Conservation (phyloP, 2,113 vertebrate genomes). For the Micronisus gabar region DNA sequence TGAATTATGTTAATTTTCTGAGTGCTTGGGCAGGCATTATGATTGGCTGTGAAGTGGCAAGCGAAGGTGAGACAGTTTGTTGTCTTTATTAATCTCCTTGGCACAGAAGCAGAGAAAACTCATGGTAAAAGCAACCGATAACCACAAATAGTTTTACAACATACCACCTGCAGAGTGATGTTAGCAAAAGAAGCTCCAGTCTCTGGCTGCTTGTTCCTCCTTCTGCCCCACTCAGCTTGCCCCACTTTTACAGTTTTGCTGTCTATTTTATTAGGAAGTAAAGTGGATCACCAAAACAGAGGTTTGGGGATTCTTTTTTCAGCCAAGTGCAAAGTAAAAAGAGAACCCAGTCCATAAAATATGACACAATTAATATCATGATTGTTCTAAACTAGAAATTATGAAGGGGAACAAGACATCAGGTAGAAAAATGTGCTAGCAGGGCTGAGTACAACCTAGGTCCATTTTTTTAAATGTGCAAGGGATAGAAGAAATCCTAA, state of each 20-base stretch:
- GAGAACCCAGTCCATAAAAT: background rate
- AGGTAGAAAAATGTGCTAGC: background rate
- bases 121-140: background rate
- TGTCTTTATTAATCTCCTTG: background rate
- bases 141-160: background rate
- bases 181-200: background rate
- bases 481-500: background rate
- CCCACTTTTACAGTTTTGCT: background rate
- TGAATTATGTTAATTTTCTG: background rate
- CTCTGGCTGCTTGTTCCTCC: background rate
- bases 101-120: background rate
- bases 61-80: background rate
- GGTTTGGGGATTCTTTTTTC: background rate
- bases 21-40: fast-evolving
- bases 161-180: background rate
- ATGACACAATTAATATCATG: background rate
- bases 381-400: background rate
- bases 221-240: background rate
- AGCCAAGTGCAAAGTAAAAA: background rate
- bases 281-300: background rate
- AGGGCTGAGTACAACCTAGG: background rate
- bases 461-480: background rate
- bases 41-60: background rate
- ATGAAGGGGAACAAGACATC: background rate
- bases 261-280: background rate